phyloP scores from a whole-genome alignment of 2,113 vertebrate genomes.

The Tautogolabrus adspersus region DNA sequence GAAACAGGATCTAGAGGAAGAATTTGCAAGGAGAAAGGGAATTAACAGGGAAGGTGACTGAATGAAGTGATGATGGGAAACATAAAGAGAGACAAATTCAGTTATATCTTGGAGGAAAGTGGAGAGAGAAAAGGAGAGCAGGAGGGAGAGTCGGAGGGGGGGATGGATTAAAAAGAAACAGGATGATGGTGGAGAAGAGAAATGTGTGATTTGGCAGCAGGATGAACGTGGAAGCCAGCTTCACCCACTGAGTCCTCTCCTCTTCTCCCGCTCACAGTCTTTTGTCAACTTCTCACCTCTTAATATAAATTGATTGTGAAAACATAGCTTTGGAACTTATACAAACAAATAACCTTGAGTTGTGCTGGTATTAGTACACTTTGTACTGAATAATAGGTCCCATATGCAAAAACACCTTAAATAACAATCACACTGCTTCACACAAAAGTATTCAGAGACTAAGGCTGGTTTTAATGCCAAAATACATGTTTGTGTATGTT shows the following conservation, averaged over 20 bases:
- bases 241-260: slow-evolving; percentile 43
- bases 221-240: slow-evolving; percentile 23
- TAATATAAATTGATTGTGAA: slow-evolving; percentile 29
- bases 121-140: slow-evolving; percentile 11
- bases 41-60: not conserved
- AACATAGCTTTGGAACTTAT: not conserved
- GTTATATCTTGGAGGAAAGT: slow-evolving; percentile 5
- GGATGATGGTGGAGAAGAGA: slow-evolving; percentile 39
- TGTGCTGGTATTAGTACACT: not conserved
- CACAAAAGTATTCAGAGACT: too few species aligned
- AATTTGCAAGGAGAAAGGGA: not conserved
- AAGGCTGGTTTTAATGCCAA: too few species aligned
- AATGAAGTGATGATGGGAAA: not conserved
- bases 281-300: slow-evolving; percentile 44
- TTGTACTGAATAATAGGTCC: too few species aligned
- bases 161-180: slow-evolving; percentile 39
- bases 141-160: slow-evolving; percentile 21
- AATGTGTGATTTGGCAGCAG: slow-evolving; percentile 49
- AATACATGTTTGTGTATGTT: too few species aligned
- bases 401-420: not conserved
- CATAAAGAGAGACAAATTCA: not conserved
- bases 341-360: not conserved
- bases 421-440: too few species aligned
- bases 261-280: slow-evolving; percentile 17
- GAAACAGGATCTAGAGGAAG: too few species aligned